phyloP scores from a whole-genome alignment of 2,797 vertebrate genomes.

The Manis javanica region DNA sequence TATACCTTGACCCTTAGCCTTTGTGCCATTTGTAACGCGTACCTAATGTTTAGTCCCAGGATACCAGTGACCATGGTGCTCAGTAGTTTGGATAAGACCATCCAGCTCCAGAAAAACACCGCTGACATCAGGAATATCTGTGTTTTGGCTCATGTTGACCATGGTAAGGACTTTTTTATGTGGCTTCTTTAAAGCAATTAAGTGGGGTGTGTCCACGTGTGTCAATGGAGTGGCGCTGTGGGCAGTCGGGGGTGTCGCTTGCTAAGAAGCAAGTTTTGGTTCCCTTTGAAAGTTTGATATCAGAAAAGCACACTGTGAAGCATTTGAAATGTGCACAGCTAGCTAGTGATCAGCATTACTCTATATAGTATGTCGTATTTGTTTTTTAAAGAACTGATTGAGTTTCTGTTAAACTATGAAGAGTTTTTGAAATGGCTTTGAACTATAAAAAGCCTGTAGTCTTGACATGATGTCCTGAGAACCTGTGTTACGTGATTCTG shows the following conservation, averaged over 20 bases:
- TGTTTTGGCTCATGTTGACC: slow-evolving; percentile 96
- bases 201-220: background rate
- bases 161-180: slow-evolving; percentile 88
- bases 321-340: background rate
- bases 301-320: background rate
- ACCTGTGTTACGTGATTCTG: background rate
- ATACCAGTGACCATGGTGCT: slow-evolving; percentile 87
- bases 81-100: slow-evolving; percentile 89
- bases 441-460: background rate
- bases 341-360: background rate
- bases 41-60: background rate
- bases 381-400: background rate
- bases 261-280: background rate
- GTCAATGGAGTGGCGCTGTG: background rate
- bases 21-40: background rate
- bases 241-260: too few relatives aligned
- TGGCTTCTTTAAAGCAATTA: background rate
- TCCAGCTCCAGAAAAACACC: slow-evolving; percentile 91
- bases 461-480: background rate
- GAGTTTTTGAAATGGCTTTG: background rate
- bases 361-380: background rate
- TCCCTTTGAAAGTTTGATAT: background rate
- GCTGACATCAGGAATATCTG: slow-evolving; percentile 95
- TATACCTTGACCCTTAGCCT: too few relatives aligned
- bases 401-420: background rate